Base-by-base conservation (phyloP, 1,140 invertebrate species). In the Macrobrachium rosenbergii region DNA sequence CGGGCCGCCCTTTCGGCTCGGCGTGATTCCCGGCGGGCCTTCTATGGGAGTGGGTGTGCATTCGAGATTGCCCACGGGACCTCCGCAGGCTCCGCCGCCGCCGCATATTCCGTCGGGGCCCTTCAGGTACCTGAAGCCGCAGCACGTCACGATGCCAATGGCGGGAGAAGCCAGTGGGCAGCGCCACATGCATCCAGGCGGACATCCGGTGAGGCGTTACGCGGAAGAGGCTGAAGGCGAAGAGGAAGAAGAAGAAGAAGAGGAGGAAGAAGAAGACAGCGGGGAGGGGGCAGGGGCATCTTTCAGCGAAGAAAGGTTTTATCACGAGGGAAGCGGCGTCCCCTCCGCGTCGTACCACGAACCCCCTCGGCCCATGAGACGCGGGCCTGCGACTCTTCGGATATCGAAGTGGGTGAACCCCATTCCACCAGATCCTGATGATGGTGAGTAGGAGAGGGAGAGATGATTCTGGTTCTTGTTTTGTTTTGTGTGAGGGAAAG, bases 351-450 rank as follows among this genome's bases (percentile, higher is more conserved):
- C 69, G 17, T 67, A 73, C 14, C 64, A 23, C 11, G 58, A 45
- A 14, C 84, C 72, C 37, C 64, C 21, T 23, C 77, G 67, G 0
- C 78, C 16, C 10, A 43, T 80, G 16, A 83, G 88, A 16, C 88
- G 88, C 10, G 83, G 77, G 43, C 43, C 84, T 37, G 78, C 60
- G 16, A 77, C 88, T 16, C 69, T 87, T n/a, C 72, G 88, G 69
- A 89, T 89, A 87, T 89, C 88, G 21, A 89, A 89, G 81, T 89
- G 88, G 88, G 88, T 89, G 37, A 89, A 89, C 88, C 88, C 88
- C n/a, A 89, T 89, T 67, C 88, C 88, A 21, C 82, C 82, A 28
- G 88, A 89, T 60, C 88, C 88, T 69, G 88, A 89, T 19, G 88
- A 89, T 78, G 88, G 88, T 89, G 43, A 89, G 88, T 89, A 80